Evolutionary conservation across 2,888 invertebrate genomes (phyloP), one percentile per base, ranked within the genome.

Genomic region (Periphyllus acericola): DNA sequence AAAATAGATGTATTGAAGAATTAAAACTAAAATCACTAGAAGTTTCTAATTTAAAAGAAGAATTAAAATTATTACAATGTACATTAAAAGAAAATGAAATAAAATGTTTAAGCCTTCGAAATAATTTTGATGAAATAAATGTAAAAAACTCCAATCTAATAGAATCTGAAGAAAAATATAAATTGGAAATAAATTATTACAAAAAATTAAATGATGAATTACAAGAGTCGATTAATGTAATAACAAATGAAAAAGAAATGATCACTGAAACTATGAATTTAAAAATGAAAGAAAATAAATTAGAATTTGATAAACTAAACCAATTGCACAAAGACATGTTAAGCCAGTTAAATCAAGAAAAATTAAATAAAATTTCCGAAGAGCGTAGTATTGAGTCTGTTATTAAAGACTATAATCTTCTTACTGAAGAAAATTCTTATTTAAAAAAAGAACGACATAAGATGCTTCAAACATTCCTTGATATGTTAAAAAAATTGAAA

Each of bases 381-480:
- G 87, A 87, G 75, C 87, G 87, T 32, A 87, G 32, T 60, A 87
- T 87, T 46, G 87, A 87, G 34, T 87, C 87, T n/a, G 87, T 87
- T 66, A 74, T 87, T n/a, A 87, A 81, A 81, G 89, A 89, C 72
- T 66, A 89, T 46, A 86, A 52, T 75, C 72, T 83, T 17, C 72
- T 89, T 17, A 66, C 72, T 21, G 85, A 85, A 75, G 89, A 89
- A 80, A 89, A 89, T 86, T 40, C 72, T 83, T 74, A 89, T 84
- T 75, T 87, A 86, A 83, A 89, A 89, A 85, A 89, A 89, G 83
- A 82, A 89, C 29, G 89, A 68, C 83, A 85, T 68, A 76, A 88
- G 32, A 66, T 89, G 9, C 25, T 87, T n/a, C 72, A 80, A 66
- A 32, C 25, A 9, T 52, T 60, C 40, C 60, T 81, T 40, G 81